Percentiles rank a stretch among this genome's conserved stretches.
Evolutionary conservation across 2,113 vertebrate genomes (phyloP).

Genomic region (Amazona guildingii): DNA sequence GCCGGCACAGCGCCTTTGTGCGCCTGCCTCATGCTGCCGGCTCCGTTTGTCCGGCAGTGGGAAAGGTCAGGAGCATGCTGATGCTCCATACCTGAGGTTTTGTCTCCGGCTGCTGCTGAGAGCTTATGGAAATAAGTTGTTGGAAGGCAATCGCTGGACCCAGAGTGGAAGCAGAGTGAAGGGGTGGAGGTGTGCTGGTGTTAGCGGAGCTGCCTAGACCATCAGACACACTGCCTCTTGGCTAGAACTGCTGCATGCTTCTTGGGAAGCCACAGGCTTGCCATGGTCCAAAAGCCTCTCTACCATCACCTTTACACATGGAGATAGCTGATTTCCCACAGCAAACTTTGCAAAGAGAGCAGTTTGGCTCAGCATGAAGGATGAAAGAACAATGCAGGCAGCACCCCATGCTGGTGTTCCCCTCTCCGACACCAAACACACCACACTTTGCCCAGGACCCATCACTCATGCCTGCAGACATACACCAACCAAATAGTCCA

Average conservation of each 20-base stretch:
- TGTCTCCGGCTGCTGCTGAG: slow-evolving; percentile 49
- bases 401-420: not conserved
- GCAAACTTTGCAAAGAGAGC: not conserved
- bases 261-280: not conserved
- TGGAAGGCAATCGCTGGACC: not conserved
- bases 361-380: not conserved
- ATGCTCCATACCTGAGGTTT: slow-evolving; percentile 81
- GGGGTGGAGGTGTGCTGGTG: not conserved
- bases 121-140: slow-evolving; percentile 47
- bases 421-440: rapidly evolving
- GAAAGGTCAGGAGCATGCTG: slow-evolving; percentile 84
- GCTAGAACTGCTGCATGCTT: not conserved
- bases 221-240: rapidly evolving
- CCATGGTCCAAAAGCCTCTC: not conserved
- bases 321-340: not conserved
- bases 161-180: not conserved
- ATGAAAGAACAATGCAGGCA: not conserved
- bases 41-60: slow-evolving; percentile 63
- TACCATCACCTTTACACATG: not conserved
- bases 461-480: not conserved
- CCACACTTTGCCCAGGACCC: not conserved
- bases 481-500: not conserved
- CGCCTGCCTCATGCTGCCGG: slow-evolving; percentile 54
- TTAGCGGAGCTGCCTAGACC: not conserved
- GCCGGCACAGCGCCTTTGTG: slow-evolving; percentile 74